phyloP scores from a whole-genome alignment of 2,888 invertebrate species.

The Trissolcus brochymenae region DNA sequence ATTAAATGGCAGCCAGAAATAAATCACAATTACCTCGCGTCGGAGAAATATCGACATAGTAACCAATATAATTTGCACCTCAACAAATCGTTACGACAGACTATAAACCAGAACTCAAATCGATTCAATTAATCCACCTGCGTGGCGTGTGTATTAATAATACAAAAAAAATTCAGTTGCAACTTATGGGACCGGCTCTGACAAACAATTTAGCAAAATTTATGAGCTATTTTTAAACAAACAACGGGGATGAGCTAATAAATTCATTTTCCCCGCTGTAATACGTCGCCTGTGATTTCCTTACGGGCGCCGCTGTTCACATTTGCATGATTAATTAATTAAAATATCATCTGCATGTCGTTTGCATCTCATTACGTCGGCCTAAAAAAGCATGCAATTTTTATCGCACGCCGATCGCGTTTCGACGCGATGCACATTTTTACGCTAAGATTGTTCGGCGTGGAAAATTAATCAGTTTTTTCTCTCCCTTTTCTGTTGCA shows the following conservation, averaged over 20 bases:
- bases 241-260: conserved; percentile 15
- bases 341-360: conserved; percentile 50
- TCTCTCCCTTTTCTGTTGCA: conserved; percentile 32
- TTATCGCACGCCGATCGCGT: conserved; percentile 23
- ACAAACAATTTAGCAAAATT: neutral
- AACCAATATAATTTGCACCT: conserved; percentile 32
- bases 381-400: conserved; percentile 24
- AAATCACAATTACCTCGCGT: too few relatives aligned
- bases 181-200: too few relatives aligned
- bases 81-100: conserved; percentile 22
- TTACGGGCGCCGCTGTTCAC: conserved; percentile 15
- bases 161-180: too few relatives aligned
- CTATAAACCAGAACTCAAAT: conserved; percentile 17
- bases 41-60: conserved; percentile 18
- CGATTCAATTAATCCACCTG: conserved; percentile 26
- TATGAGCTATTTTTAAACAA: conserved; percentile 34
- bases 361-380: conserved; percentile 38
- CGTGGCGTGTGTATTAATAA: too few relatives aligned
- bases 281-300: conserved; percentile 28
- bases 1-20: too few relatives aligned
- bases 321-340: conserved; percentile 52
- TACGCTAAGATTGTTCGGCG: conserved; percentile 12
- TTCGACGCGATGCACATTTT: conserved; percentile 5
- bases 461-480: conserved; percentile 28
- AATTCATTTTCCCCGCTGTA: conserved; percentile 31